Conservation (phyloP, 2,888 invertebrate genomes). For the Leptogaster cylindrica region DNA sequence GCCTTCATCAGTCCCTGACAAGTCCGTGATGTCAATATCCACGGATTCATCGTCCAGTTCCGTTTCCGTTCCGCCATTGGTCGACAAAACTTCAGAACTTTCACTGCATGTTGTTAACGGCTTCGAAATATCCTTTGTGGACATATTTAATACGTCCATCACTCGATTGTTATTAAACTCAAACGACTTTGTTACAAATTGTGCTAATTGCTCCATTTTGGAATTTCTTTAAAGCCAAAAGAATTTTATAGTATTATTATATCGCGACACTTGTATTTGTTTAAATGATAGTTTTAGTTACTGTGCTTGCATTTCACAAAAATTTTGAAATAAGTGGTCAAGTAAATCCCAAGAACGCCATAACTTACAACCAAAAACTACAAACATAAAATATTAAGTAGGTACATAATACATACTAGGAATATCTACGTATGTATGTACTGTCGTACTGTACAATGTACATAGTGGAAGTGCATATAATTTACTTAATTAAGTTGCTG, state of each 20-base stretch:
- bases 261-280: neutral
- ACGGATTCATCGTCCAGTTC: slow-evolving; percentile 61
- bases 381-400: too few species aligned
- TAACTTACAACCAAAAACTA: too few species aligned
- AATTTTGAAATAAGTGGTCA: too few species aligned
- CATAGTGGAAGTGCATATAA: too few species aligned
- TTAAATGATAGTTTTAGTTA: too few species aligned
- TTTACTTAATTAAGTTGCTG: too few species aligned
- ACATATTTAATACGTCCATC: slow-evolving; percentile 56
- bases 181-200: slow-evolving; percentile 89
- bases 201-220: slow-evolving; percentile 86
- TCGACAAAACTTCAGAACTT: slow-evolving; percentile 47
- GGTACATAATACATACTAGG: too few species aligned
- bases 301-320: too few species aligned
- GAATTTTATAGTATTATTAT: too few species aligned
- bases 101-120: slow-evolving; percentile 48
- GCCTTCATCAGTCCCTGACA: slow-evolving; percentile 55
- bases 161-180: slow-evolving; percentile 66
- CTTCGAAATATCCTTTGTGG: slow-evolving; percentile 55
- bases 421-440: too few species aligned
- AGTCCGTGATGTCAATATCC: slow-evolving; percentile 61
- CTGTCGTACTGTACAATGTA: too few species aligned
- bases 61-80: slow-evolving; percentile 49
- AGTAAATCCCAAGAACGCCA: too few species aligned
- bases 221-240: neutral